Percentiles rank a stretch among this genome's conserved stretches.
These are phyloP conservation scores for Trogon melanurus DNA, from an alignment of 2,113 vertebrate genomes.

Conservation along the genomic window DNA sequence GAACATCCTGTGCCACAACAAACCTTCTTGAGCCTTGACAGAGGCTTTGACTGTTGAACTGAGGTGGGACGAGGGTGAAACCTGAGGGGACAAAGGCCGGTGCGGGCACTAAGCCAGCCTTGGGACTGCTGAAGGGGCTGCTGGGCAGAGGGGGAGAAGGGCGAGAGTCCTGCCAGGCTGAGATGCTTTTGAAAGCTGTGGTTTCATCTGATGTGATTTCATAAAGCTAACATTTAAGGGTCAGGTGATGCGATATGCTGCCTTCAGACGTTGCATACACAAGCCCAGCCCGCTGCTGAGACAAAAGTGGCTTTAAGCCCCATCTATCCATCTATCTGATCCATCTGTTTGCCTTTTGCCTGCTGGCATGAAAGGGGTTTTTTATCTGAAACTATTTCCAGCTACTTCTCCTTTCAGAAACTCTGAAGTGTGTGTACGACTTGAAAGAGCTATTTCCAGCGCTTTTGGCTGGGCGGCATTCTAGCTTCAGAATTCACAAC, in stretches of 20 bases:
- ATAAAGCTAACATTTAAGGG: constrained; percentile 35
- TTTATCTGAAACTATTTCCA: constrained; percentile 51
- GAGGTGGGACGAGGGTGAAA: background rate
- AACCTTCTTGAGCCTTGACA: background rate
- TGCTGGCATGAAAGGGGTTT: constrained; percentile 1
- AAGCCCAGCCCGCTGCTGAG: constrained; percentile 18
- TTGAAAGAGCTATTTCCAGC: constrained; percentile 14
- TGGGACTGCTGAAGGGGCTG: background rate
- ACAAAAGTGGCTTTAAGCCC: constrained; percentile 56
- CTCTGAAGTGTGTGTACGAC: background rate
- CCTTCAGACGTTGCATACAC: background rate
- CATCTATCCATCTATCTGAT: constrained; percentile 4
- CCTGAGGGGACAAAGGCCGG: background rate
- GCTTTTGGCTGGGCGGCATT: background rate
- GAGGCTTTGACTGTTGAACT: background rate
- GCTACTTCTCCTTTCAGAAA: constrained; percentile 35
- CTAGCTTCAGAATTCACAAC: background rate
- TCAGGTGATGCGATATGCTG: constrained; percentile 20
- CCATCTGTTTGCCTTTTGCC: constrained; percentile 34
- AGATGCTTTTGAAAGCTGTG: background rate
- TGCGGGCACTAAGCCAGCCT: background rate
- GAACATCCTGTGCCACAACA: background rate
- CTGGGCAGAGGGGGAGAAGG: background rate
- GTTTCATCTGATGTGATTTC: constrained; percentile 40
- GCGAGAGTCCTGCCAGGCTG: background rate